Percentiles rank a stretch among this genome's conserved stretches.
These are phyloP conservation scores for Atherinosoma microstoma DNA, from an alignment of 2,797 vertebrate genomes.

Conservation along the genomic window DNA sequence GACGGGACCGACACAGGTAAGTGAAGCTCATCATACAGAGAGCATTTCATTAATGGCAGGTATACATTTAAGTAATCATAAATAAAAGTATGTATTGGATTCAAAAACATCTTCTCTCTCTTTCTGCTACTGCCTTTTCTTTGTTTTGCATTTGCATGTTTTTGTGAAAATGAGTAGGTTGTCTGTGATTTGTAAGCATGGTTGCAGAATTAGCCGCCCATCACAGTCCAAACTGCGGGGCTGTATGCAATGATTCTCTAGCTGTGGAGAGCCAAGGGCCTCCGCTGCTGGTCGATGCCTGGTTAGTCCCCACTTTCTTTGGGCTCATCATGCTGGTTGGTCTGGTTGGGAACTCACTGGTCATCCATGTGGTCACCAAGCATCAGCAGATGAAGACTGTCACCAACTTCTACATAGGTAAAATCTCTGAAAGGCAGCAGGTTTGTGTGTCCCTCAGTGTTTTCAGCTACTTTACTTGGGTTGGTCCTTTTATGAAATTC, in stretches of 20 bases:
- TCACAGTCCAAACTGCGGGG: conserved; percentile 32
- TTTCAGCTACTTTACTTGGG: not conserved
- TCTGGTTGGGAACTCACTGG: conserved; percentile 78
- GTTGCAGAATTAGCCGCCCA: conserved; percentile 6
- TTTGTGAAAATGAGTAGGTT: conserved; percentile 12
- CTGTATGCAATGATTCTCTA: conserved; percentile 51
- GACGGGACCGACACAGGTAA: conserved; percentile 27
- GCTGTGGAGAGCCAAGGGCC: conserved; percentile 35
- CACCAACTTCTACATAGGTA: conserved; percentile 83
- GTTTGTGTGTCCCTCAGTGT: not conserved
- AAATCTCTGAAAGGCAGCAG: not conserved
- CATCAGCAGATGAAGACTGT: conserved; percentile 83
- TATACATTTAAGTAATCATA: not conserved
- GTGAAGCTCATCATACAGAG: not conserved
- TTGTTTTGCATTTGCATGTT: not conserved
- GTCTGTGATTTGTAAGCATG: conserved; percentile 20
- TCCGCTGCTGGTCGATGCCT: conserved; percentile 73
- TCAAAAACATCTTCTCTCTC: too few relatives aligned
- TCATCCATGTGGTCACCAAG: conserved; percentile 80
- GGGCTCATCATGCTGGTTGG: conserved; percentile 79
- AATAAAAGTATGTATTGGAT: not conserved
- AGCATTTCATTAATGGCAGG: not conserved
- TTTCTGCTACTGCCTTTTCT: not conserved
- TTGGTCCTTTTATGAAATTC: not conserved
- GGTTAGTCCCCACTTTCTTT: conserved; percentile 82